Conservation (phyloP, 2,888 invertebrate species). For the Blastobasis lacticolella region DNA sequence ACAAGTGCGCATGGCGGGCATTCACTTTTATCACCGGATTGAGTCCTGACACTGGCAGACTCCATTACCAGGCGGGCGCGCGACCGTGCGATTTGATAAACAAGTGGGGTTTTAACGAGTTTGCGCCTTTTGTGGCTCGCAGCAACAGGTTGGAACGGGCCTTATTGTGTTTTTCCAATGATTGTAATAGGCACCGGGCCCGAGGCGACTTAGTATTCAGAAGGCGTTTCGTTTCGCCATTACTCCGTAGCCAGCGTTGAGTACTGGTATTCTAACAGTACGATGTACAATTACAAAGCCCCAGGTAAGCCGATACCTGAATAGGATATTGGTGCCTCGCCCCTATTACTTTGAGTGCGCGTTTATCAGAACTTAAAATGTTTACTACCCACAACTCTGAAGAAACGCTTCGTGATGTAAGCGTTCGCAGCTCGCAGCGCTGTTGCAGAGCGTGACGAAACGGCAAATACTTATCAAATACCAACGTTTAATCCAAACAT, state of each 20-base stretch:
- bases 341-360: too few relatives aligned
- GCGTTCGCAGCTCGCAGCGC: too few relatives aligned
- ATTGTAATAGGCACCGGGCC: constrained; percentile 2
- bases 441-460: too few relatives aligned
- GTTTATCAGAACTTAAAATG: too few relatives aligned
- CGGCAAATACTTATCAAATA: too few relatives aligned
- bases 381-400: too few relatives aligned
- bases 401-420: too few relatives aligned
- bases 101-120: constrained; percentile 19
- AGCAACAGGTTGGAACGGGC: constrained; percentile 8
- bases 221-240: constrained; percentile 2
- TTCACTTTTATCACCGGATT: too few relatives aligned
- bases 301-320: background rate
- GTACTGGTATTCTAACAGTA: background rate
- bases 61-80: too few relatives aligned
- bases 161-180: constrained; percentile 13
- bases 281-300: background rate
- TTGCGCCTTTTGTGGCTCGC: constrained; percentile 15
- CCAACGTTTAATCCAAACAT: too few relatives aligned
- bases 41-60: too few relatives aligned
- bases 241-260: background rate
- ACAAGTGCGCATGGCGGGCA: too few relatives aligned
- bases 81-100: constrained; percentile 13
- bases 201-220: constrained; percentile 2
- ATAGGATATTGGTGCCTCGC: background rate